Percentiles rank a stretch among this genome's conserved stretches.
phyloP scores from a whole-genome alignment of 2,888 invertebrate species.

The Elmis aenea region DNA sequence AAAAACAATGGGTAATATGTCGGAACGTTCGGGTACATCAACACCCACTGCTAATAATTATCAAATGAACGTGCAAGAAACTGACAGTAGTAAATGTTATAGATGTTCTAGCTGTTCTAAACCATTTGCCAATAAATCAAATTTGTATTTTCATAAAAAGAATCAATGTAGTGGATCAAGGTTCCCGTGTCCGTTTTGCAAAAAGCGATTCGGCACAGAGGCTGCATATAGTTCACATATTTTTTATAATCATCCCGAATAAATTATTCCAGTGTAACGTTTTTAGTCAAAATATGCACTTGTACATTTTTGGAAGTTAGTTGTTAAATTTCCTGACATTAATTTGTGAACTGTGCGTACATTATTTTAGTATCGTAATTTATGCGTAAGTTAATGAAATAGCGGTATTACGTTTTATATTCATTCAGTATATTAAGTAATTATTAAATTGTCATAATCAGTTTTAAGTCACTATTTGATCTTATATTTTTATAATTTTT shows the following conservation, averaged over 20 bases:
- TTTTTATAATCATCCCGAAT: constrained; percentile 47
- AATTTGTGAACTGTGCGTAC: too few relatives aligned
- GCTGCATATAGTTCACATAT: constrained; percentile 48
- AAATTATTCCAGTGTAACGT: too few relatives aligned
- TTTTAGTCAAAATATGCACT: too few relatives aligned
- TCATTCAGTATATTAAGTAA: too few relatives aligned
- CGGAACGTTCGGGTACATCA: neutral
- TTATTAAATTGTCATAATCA: too few relatives aligned
- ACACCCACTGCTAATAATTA: neutral
- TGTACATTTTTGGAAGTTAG: too few relatives aligned
- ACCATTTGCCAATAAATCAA: constrained; percentile 44
- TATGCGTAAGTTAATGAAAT: too few relatives aligned
- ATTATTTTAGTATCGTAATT: too few relatives aligned
- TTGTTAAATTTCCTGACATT: too few relatives aligned
- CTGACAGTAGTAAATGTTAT: constrained; percentile 34
- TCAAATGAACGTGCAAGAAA: neutral
- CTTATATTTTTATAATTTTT: too few relatives aligned
- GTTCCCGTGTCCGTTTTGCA: constrained; percentile 47
- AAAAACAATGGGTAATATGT: constrained; percentile 27
- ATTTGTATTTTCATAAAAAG: constrained; percentile 46
- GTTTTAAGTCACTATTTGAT: too few relatives aligned
- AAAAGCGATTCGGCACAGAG: constrained; percentile 46
- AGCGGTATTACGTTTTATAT: too few relatives aligned
- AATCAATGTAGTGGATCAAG: constrained; percentile 45
- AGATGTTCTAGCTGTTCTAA: constrained; percentile 45